Conservation (phyloP, 2,113 vertebrate genomes). For the Onychostruthus taczanowskii region DNA sequence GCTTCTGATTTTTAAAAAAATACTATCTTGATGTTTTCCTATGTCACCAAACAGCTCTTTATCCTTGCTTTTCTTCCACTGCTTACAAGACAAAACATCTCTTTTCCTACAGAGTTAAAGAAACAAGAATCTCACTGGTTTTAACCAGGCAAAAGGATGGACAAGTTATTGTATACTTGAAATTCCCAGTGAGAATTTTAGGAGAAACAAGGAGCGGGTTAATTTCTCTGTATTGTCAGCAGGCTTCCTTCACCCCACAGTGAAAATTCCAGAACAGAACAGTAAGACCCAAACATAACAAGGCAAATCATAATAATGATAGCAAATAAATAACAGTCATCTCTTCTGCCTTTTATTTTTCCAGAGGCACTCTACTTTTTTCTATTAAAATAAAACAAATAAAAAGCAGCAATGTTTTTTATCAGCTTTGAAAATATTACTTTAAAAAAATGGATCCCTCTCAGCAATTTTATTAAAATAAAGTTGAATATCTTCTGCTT, state of each 20-base stretch:
- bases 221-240: background rate
- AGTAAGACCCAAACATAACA: conserved; percentile 5
- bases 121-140: background rate
- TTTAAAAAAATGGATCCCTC: background rate
- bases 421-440: conserved; percentile 16
- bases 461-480: conserved; percentile 46
- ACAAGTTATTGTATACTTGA: background rate
- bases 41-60: background rate
- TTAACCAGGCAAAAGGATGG: background rate
- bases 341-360: conserved; percentile 20
- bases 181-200: background rate
- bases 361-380: background rate
- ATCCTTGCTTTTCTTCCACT: background rate
- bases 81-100: background rate
- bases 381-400: conserved; percentile 35
- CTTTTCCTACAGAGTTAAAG: background rate
- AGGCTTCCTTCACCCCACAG: background rate
- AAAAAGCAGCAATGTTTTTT: background rate
- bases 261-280: background rate
- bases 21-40: background rate
- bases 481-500: conserved; percentile 22
- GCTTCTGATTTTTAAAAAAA: background rate
- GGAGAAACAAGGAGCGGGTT: background rate
- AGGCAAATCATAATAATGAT: conserved; percentile 9
- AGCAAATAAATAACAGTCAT: conserved; percentile 21